These are phyloP conservation scores for Euborellia annulipes DNA, from an alignment of 1,140 invertebrate species.

Conservation along the genomic window DNA sequence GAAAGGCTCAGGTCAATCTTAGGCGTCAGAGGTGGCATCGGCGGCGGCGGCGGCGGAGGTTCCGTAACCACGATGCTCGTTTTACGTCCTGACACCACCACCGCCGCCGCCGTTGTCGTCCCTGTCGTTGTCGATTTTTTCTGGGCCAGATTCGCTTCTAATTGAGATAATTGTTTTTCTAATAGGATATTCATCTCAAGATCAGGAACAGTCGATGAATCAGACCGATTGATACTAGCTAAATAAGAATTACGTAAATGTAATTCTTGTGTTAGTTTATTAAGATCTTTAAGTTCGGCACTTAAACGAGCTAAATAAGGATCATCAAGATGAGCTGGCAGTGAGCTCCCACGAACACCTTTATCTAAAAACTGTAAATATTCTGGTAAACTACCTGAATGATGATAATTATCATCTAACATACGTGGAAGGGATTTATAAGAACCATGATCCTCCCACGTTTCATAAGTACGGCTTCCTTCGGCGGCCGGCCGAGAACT, in stretches of 20 bases:
- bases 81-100: too few relatives aligned
- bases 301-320: slow-evolving; percentile 37
- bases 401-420: not conserved
- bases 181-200: not conserved
- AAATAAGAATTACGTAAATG: slow-evolving; percentile 28
- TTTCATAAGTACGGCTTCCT: not conserved
- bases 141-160: too few relatives aligned
- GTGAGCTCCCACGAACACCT: too few relatives aligned
- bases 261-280: slow-evolving; percentile 37
- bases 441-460: too few relatives aligned
- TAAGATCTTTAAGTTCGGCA: slow-evolving; percentile 36
- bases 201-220: not conserved
- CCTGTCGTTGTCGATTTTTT: too few relatives aligned
- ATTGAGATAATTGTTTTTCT: too few relatives aligned
- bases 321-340: slow-evolving; percentile 31
- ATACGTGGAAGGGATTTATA: not conserved
- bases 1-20: too few relatives aligned
- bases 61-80: too few relatives aligned
- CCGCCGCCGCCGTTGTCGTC: too few relatives aligned
- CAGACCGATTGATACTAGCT: slow-evolving; percentile 3
- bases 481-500: slow-evolving; percentile 11
- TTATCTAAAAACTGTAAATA: not conserved
- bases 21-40: too few relatives aligned
- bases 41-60: too few relatives aligned
- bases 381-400: not conserved